A percentile compares a stretch with the other conserved stretches of the same genome.
phyloP scores from a whole-genome alignment of 2,113 vertebrate genomes.

The Heptranchias perlo region DNA sequence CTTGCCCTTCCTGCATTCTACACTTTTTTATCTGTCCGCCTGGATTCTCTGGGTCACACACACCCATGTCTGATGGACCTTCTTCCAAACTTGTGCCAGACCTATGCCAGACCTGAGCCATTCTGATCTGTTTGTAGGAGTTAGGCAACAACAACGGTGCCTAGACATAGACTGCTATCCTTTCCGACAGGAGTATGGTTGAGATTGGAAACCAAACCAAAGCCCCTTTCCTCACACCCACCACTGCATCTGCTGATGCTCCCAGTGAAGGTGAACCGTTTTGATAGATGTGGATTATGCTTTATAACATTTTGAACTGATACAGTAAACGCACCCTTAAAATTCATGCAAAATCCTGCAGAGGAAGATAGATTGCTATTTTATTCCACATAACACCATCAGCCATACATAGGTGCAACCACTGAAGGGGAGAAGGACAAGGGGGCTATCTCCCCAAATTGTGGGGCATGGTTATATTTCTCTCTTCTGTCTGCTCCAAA shows the following conservation, averaged over 20 bases:
- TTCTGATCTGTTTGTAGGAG: neutral
- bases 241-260: neutral
- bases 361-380: neutral
- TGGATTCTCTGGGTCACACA: too few relatives aligned
- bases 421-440: neutral
- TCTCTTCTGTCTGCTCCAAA: neutral
- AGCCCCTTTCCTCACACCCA: neutral
- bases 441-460: neutral
- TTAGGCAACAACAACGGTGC: neutral
- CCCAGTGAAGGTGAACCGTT: neutral
- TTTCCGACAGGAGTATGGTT: neutral
- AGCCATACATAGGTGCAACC: neutral
- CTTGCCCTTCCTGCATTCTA: too few relatives aligned
- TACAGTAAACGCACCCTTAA: neutral
- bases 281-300: neutral
- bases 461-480: neutral
- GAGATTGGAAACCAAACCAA: neutral
- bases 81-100: neutral
- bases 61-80: neutral
- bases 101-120: too few relatives aligned
- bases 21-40: too few relatives aligned
- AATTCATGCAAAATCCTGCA: neutral
- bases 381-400: neutral
- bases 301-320: neutral
- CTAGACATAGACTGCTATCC: too few relatives aligned